Percentiles rank a stretch among this genome's conserved stretches.
These are phyloP conservation scores for Lepus timidus DNA, from an alignment of 2,113 vertebrate species.

Conservation along the genomic window DNA sequence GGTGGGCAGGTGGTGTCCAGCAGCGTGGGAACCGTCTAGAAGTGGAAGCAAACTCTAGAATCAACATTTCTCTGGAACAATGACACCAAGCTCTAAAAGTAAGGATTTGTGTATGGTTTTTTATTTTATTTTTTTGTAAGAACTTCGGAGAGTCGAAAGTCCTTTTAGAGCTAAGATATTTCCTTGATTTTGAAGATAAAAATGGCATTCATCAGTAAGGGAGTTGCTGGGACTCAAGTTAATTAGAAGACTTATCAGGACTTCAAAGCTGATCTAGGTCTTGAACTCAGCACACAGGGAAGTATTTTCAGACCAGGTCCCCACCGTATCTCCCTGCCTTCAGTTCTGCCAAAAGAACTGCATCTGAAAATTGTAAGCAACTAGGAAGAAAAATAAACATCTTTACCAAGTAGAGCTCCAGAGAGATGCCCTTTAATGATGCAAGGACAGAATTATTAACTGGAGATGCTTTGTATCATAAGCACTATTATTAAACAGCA, in stretches of 20 bases:
- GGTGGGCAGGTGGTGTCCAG: neutral
- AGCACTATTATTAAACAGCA: neutral
- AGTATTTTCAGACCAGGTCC: neutral
- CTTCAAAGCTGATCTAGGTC: neutral
- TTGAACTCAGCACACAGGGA: neutral
- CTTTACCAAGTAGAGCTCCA: neutral
- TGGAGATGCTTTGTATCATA: neutral
- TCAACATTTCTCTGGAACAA: neutral
- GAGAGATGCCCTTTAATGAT: neutral
- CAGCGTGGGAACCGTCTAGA: neutral
- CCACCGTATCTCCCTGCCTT: neutral
- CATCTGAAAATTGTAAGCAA: neutral
- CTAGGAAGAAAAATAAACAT: neutral
- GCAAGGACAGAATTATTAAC: neutral
- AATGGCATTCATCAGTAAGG: neutral
- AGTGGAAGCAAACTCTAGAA: neutral
- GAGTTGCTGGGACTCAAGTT: neutral
- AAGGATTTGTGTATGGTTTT: neutral
- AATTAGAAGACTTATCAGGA: neutral
- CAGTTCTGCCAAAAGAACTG: neutral
- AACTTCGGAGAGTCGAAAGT: neutral
- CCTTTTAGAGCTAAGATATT: neutral
- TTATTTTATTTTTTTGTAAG: neutral
- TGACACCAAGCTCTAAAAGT: neutral
- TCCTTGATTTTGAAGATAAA: conserved; percentile 32